phyloP scores from a whole-genome alignment of 1,140 invertebrate species.

The Drosophila mojavensis region DNA sequence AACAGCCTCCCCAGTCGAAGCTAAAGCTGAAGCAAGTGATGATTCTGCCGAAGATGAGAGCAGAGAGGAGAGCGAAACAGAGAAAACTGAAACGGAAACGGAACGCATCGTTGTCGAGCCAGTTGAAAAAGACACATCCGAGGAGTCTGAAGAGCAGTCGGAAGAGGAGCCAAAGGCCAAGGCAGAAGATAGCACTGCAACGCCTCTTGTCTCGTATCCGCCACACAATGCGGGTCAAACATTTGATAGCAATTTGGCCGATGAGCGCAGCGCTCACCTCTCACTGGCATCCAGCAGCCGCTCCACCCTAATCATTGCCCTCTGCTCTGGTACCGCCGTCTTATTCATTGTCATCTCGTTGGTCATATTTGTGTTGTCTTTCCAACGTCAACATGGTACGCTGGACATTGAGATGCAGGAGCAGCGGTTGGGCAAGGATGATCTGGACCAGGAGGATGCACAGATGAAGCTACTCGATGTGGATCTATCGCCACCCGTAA shows the following conservation, averaged over 20 bases:
- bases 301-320: constrained; percentile 68
- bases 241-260: constrained; percentile 70
- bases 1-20: constrained; percentile 3
- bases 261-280: constrained; percentile 60
- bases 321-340: constrained; percentile 71
- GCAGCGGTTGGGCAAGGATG: constrained; percentile 72
- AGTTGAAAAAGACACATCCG: constrained; percentile 33
- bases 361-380: constrained; percentile 72
- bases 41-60: constrained; percentile 29
- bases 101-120: constrained; percentile 9
- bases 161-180: constrained; percentile 45
- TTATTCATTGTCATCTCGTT: constrained; percentile 71
- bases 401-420: constrained; percentile 82
- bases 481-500: constrained; percentile 62
- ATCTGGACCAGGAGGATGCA: constrained; percentile 73
- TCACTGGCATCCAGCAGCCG: constrained; percentile 50
- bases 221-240: constrained; percentile 68
- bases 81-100: constrained; percentile 4
- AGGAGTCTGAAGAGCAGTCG: constrained; percentile 29
- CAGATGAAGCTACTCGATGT: constrained; percentile 75
- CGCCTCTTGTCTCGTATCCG: constrained; percentile 69
- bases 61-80: constrained; percentile 18
- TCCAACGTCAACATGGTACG: constrained; percentile 75
- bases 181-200: constrained; percentile 67
- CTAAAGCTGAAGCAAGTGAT: not conserved